phyloP scores from a whole-genome alignment of 2,888 invertebrate genomes.

The Norana najaformis region DNA sequence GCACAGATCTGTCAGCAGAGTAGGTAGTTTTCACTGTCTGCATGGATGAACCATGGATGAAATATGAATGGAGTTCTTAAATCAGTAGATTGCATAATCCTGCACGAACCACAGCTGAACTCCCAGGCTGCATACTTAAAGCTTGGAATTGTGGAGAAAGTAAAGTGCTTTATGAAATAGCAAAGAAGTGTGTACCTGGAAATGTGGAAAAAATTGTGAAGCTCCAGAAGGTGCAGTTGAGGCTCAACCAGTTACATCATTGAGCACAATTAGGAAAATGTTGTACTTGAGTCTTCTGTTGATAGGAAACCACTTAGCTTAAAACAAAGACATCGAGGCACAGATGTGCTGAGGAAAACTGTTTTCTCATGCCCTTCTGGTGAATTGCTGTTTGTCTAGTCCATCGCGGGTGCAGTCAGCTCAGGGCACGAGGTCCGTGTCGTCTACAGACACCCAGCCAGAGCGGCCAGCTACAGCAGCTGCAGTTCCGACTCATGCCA shows the following conservation, averaged over 20 bases:
- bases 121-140: no score
- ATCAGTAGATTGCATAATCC: neutral
- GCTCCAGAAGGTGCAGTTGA: neutral
- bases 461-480: constrained; percentile 55
- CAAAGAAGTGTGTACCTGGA: neutral
- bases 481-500: constrained; percentile 53
- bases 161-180: no score
- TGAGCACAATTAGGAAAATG: neutral
- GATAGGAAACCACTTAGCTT: neutral
- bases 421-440: constrained; percentile 50
- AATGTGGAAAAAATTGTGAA: neutral
- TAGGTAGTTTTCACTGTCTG: no score
- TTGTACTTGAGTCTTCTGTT: neutral
- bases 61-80: no score
- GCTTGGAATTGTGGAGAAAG: neutral
- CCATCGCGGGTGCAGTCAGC: constrained; percentile 58
- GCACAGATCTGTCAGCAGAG: no score
- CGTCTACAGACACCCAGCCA: constrained; percentile 44
- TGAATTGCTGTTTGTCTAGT: constrained; percentile 42
- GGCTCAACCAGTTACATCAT: neutral
- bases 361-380: neutral
- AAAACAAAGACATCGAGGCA: neutral
- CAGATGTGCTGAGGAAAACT: no score
- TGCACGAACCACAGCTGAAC: no score
- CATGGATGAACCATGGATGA: no score